Evolutionary conservation across 2,113 vertebrate species (phyloP), one percentile per base, ranked within the genome.

Genomic region (Argyrosomus japonicus): DNA sequence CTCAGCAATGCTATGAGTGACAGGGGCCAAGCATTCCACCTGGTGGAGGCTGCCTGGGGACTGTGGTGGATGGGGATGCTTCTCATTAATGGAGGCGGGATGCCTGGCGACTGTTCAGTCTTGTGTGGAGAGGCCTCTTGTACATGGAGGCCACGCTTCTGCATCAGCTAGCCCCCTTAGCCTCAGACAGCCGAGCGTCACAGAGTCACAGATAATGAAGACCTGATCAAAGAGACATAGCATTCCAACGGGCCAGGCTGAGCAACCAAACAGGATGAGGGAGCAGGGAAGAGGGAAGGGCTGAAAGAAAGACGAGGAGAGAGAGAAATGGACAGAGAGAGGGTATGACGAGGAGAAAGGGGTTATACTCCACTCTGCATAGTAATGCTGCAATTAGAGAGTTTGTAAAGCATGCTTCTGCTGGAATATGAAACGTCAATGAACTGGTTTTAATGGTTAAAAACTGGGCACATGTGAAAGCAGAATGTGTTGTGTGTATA

Each of bases 171-270:
- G 78, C 83, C 82, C 82, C 83, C 81, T 61, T 72, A 72, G 76
- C 62, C 27, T 87, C 77, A 81, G 85, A 88, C 85, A 74, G 80
- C 62, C 62, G 47, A 91, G 82, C 76, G 25, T 83, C 83, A 67
- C 80, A 62, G 67, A 91, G 88, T 91, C 89, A 84, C 83, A 1
- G 82, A 93, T 93, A 94, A 94, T 93, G 92, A 92, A 93, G 90
- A 91, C 88, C 84, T 91, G 87, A 93, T 93, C 91, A 93, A 92
- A 92, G 91, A 87, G 84, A 88, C 8, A 81, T 21, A 3, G 75
- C 90, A 94, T 93, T 93, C 92, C 92, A 85, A 29, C 1, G 50
- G 79, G 86, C 77, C 78, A 29, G 82, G 61, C 92, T 29, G 82
- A 88, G 92, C 91, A 92, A 94, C 91, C 72, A n/a, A 27, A 69